Conservation (phyloP, 2,888 invertebrate species). For the Incurvaria masculella region DNA sequence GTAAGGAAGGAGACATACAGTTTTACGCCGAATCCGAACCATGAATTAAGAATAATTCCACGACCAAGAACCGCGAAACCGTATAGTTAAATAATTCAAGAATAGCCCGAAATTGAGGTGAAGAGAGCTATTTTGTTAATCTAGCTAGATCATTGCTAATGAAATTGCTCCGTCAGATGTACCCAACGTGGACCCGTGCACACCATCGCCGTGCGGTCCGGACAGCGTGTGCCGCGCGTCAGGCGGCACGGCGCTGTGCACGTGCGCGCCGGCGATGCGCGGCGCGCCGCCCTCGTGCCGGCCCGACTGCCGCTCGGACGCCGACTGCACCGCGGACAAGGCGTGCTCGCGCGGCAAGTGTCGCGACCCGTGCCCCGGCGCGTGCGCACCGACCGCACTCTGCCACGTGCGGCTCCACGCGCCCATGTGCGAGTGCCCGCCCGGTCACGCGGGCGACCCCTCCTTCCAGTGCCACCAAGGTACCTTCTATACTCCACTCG, state of each 20-base stretch:
- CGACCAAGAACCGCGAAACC: too few relatives aligned
- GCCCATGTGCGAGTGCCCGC: conserved; percentile 72
- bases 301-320: conserved; percentile 71
- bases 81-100: too few relatives aligned
- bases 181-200: conserved; percentile 47
- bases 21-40: too few relatives aligned
- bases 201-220: conserved; percentile 68
- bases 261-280: conserved; percentile 64
- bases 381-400: conserved; percentile 70
- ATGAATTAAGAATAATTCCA: too few relatives aligned
- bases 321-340: conserved; percentile 60
- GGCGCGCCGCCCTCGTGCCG: conserved; percentile 74
- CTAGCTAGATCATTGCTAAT: too few relatives aligned
- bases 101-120: too few relatives aligned
- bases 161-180: neutral
- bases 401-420: conserved; percentile 72
- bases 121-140: too few relatives aligned
- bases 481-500: too few relatives aligned
- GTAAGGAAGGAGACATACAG: too few relatives aligned
- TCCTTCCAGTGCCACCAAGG: conserved; percentile 64
- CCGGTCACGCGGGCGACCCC: conserved; percentile 70
- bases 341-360: conserved; percentile 67
- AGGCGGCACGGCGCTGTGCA: conserved; percentile 64
- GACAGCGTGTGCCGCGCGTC: conserved; percentile 68
- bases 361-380: conserved; percentile 70